Conservation (phyloP, 2,888 invertebrate species). For the Aphidius colemani region DNA sequence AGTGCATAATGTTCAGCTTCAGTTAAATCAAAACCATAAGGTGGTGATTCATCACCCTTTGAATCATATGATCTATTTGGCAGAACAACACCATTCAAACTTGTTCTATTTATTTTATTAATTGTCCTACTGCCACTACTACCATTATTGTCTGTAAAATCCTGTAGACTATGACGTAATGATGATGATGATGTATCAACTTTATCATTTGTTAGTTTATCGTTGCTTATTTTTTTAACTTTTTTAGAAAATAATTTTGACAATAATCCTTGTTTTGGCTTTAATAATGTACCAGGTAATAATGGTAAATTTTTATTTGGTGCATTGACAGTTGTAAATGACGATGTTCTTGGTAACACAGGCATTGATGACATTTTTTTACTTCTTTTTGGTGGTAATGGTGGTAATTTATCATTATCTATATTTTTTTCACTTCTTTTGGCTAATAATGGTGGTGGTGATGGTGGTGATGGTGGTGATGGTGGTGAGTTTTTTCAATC, state of each 20-base stretch:
- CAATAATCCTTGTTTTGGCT: slow-evolving; percentile 68
- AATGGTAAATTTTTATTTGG: slow-evolving; percentile 66
- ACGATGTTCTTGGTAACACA: slow-evolving; percentile 47
- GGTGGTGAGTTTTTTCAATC: slow-evolving; percentile 57
- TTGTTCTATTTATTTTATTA: slow-evolving; percentile 39
- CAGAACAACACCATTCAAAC: slow-evolving; percentile 37
- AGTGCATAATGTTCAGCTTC: slow-evolving; percentile 88
- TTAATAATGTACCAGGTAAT: slow-evolving; percentile 62
- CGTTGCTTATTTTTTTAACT: slow-evolving; percentile 57
- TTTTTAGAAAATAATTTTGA: slow-evolving; percentile 68
- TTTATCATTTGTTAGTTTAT: slow-evolving; percentile 41
- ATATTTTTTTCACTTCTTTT: slow-evolving; percentile 62
- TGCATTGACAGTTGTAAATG: slow-evolving; percentile 46
- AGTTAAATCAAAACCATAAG: slow-evolving; percentile 69
- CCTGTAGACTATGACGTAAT: slow-evolving; percentile 32
- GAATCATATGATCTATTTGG: slow-evolving; percentile 38
- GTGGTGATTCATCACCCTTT: slow-evolving; percentile 46
- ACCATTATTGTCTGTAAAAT: slow-evolving; percentile 28
- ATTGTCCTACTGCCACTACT: no score
- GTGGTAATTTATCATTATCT: slow-evolving; percentile 71
- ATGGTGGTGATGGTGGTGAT: slow-evolving; percentile 36
- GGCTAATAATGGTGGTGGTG: slow-evolving; percentile 46
- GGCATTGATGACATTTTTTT: slow-evolving; percentile 58
- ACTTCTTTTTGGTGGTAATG: slow-evolving; percentile 78
- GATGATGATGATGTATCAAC: slow-evolving; percentile 36